Evolutionary conservation across 2,888 invertebrate species (phyloP), one percentile per base, ranked within the genome.

Genomic region (Synergus laeviventris): DNA sequence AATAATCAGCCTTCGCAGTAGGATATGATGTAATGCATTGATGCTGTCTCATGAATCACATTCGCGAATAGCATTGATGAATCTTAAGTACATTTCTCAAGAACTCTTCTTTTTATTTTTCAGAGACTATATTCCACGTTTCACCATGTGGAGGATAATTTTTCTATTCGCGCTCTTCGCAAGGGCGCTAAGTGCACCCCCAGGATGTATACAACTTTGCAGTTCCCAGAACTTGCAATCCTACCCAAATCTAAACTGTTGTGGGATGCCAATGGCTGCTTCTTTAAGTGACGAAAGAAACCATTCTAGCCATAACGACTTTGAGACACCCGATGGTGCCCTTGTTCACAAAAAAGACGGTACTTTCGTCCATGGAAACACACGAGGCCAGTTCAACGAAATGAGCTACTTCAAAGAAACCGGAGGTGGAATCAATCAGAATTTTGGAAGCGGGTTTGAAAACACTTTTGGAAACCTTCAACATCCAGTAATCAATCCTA

Each of bases 111-210:
- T 24, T 59, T 70, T 21, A 24, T 42, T 64, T 70, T 70, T 49
- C 49, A 70, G 49, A 49, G n/a, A 49, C 45, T 8, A 70, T n/a
- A 70, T 49, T 49, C 70, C 70, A 70, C 31, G 11, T 21, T 21
- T 21, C 66, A n/a, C 16, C n/a, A 70, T 70, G 70, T 70, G 70
- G 70, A 70, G 24, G 45, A 70, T 49, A 49, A n/a, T 70, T 70
- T 70, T 49, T 16, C 45, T 49, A 16, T 49, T 70, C 49, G 16
- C 31, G 49, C 31, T 70, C 49, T 36, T 70, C 31, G 31, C 31
- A 49, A 49, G 70, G 45, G 70, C 70, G 16, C 31, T 70, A 49
- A 49, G 70, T 49, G 70, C 70, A 11, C 70, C 70, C 3, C 31
- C 70, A 36, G 49, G 70, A 70, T 70, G 70, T 12, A 36, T 49